Evolutionary conservation across 2,888 invertebrate species (phyloP).

Genomic region (Athrips mouffetella): DNA sequence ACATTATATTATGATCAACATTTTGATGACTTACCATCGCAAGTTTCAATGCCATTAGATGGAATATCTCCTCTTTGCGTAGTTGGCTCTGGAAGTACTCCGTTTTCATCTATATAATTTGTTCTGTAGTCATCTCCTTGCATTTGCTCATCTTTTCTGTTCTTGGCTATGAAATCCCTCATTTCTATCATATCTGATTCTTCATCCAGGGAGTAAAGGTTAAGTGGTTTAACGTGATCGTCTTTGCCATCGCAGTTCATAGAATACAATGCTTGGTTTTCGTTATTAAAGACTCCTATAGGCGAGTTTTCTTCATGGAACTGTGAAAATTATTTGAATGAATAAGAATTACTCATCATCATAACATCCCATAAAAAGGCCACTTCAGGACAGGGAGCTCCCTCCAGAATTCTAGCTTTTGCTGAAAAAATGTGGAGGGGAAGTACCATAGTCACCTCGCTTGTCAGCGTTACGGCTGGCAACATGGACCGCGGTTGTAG

Average conservation of each 20-base stretch:
- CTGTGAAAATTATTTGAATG: constrained; percentile 47
- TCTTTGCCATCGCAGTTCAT: constrained; percentile 62
- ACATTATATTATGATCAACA: too few relatives aligned
- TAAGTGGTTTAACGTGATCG: constrained; percentile 43
- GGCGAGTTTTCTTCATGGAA: constrained; percentile 79
- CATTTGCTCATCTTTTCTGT: constrained; percentile 61
- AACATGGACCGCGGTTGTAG: too few relatives aligned
- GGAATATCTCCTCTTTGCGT: constrained; percentile 65
- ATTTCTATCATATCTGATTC: constrained; percentile 61
- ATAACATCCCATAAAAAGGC: too few relatives aligned
- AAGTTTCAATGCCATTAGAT: constrained; percentile 61
- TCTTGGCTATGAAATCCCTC: constrained; percentile 53
- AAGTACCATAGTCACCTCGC: too few relatives aligned
- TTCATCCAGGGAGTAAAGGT: constrained; percentile 43
- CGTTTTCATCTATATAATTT: constrained; percentile 53
- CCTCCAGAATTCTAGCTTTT: too few relatives aligned
- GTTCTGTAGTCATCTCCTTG: constrained; percentile 64
- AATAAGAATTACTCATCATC: too few relatives aligned
- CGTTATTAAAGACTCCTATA: constrained; percentile 72
- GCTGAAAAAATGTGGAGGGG: too few relatives aligned
- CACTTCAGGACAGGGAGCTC: too few relatives aligned
- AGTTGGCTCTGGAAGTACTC: constrained; percentile 38
- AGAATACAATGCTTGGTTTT: constrained; percentile 69
- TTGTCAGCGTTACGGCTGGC: too few relatives aligned
- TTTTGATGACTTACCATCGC: constrained; percentile 54